Evolutionary conservation across 1,140 invertebrate genomes (phyloP), one percentile per base, ranked within the genome.

Genomic region (Ptiloglossa arizonensis): DNA sequence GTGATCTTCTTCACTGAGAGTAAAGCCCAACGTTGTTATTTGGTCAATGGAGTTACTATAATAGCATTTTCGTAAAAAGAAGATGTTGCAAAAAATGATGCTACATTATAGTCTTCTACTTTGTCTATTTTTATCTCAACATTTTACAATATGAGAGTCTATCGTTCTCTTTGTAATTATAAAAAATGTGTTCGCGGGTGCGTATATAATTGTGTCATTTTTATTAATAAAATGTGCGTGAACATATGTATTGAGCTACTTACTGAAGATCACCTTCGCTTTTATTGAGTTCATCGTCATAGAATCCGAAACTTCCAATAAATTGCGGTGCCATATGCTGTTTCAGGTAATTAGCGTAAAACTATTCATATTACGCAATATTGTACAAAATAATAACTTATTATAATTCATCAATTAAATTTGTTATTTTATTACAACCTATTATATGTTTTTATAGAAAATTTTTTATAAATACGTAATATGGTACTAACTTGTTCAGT

Each of bases 221-320:
- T 69, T 29, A 64, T n/a, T 48, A 46, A 73, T 59, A 13, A 59
- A 66, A 22, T 15, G 48, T 29, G 29, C 5, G 8, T n/a, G 5
- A 32, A n/a, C 17, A 22, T 11, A 11, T 27, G 15, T 24, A 60
- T 1, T 66, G 32, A 5, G 19, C 50, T 86, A 91, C 89, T 84
- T 89, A 91, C 90, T 89, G 86, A 85, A 94, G 87, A 81, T 93
- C 93, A 82, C 95, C 95, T 80, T 96, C 94, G 4, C 93, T 93
- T 84, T 95, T 94, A 81, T 93, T 94, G 84, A 95, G 95, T 68
- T 95, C 94, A 79, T 95, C 94, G 85, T 96, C 95, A 82, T 94
- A 94, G 85, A 94, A 95, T 41, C 95, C 94, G 89, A 94, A 96
- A 78, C 94, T 94, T 70, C 95, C 95, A 87, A 94, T 94, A 88